Evolutionary conservation across 2,888 invertebrate species (phyloP).

Genomic region (Ecdyonurus torrentis): DNA sequence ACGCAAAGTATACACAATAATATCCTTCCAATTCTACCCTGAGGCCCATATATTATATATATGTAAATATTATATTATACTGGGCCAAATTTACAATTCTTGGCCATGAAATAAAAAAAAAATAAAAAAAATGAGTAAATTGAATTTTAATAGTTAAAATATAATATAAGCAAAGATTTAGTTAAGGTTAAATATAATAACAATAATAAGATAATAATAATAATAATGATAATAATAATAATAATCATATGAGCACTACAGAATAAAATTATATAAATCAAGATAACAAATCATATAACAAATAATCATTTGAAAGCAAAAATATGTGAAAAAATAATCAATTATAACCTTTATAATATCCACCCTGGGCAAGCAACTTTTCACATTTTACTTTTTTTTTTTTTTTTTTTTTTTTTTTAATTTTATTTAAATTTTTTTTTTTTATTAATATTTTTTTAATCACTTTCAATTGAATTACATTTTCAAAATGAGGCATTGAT

Average conservation of each 20-base stretch:
- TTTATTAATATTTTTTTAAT: too few species aligned
- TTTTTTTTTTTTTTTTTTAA: not conserved
- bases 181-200: not conserved
- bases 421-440: too few species aligned
- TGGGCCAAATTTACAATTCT: not conserved
- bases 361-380: not conserved
- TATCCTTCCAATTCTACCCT: constrained; percentile 2
- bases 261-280: not conserved
- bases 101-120: constrained; percentile 1
- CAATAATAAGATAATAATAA: not conserved
- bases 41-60: not conserved
- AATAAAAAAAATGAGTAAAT: not conserved
- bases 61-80: not conserved
- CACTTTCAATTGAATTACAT: too few species aligned
- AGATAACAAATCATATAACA: not conserved
- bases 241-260: not conserved
- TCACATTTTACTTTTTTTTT: not conserved
- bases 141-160: not conserved
- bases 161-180: too few species aligned
- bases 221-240: not conserved
- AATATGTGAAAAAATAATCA: not conserved
- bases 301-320: not conserved
- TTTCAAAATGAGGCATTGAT: too few species aligned
- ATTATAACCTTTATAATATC: not conserved
- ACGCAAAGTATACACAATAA: constrained; percentile 15